Base-by-base conservation (phyloP, 1,140 invertebrate species). In the Microplitis demolitor region DNA sequence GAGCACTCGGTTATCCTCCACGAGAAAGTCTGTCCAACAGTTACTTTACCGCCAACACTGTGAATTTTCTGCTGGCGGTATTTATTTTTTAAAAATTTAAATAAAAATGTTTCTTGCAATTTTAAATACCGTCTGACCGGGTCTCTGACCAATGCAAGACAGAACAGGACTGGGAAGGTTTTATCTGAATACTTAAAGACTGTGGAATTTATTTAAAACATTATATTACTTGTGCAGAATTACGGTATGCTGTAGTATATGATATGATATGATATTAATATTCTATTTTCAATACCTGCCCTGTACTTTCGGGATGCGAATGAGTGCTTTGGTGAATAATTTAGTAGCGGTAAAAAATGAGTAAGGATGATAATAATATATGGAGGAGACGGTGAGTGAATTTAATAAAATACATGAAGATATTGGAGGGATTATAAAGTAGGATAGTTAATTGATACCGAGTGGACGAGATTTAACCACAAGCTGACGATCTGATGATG, bases 41-140 rank as follows among this genome's bases (percentile, higher is more conserved):
- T 73, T 73, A 73, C 69, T 68, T 54, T 66, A 50, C 33, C 61
- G 67, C 74, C 63, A 66, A 53, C 70, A 66, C 56, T 51, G 76
- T 69, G 66, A 68, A 74, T 76, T 70, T 72, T 74, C 73, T 77
- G 70, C 24, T 64, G 33, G 37, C 13, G 16, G n/a, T n/a, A 11
- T 9, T 62, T 62, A 35, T 3, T 45, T 45, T 45, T 45, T 45
- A 1, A 24, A 24, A 24, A 24, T 24, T 24, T 24, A 24, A 24
- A 24, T 24, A 24, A 24, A 24, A 24, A 24, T 24, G 24, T 24
- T 24, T 24, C 24, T 24, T 24, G 24, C 24, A 24, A 24, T 24
- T 24, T 24, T 24, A 24, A 24, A 24, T 24, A 24, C 24, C 24
- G 24, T 24, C 24, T 24, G 24, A 24, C 24, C 24, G 24, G 24